Conservation (phyloP, 2,113 vertebrate species). For the Salminus brasiliensis region DNA sequence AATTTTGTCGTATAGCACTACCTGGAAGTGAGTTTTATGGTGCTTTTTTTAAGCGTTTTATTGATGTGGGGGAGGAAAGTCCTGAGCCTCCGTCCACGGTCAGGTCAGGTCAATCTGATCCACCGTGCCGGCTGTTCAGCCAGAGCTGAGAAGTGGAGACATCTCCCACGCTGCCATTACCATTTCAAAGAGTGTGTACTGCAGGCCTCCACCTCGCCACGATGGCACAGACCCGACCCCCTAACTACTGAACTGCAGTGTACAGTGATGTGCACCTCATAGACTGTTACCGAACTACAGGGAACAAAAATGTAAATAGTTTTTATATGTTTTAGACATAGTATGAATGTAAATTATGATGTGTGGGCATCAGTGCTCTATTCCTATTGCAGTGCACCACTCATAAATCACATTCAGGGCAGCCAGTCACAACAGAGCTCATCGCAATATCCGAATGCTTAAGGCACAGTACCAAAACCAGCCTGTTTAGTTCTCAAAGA, state of each 20-base stretch:
- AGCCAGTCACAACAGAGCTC: too few relatives aligned
- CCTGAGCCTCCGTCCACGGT: neutral
- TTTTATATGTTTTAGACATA: too few relatives aligned
- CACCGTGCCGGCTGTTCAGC: neutral
- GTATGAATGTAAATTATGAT: too few relatives aligned
- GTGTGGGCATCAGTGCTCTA: too few relatives aligned
- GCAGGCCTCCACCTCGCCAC: neutral
- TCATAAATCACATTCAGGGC: too few relatives aligned
- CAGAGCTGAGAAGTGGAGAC: neutral
- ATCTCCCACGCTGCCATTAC: constrained; percentile 29
- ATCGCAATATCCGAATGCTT: too few relatives aligned
- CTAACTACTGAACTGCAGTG: neutral
- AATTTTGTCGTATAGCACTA: neutral
- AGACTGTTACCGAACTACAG: too few relatives aligned
- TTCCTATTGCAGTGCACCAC: too few relatives aligned
- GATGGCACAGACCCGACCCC: neutral
- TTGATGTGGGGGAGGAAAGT: neutral
- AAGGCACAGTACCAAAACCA: too few relatives aligned
- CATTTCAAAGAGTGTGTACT: constrained; percentile 27
- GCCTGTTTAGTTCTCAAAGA: too few relatives aligned
- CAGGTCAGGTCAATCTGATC: neutral
- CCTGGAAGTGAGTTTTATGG: neutral
- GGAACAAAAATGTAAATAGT: neutral
- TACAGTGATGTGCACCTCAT: too few relatives aligned
- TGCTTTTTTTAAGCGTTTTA: neutral